Percentiles rank a stretch among this genome's conserved stretches.
Evolutionary conservation across 2,797 vertebrate species (phyloP).

Genomic region (Tangara arthus): DNA sequence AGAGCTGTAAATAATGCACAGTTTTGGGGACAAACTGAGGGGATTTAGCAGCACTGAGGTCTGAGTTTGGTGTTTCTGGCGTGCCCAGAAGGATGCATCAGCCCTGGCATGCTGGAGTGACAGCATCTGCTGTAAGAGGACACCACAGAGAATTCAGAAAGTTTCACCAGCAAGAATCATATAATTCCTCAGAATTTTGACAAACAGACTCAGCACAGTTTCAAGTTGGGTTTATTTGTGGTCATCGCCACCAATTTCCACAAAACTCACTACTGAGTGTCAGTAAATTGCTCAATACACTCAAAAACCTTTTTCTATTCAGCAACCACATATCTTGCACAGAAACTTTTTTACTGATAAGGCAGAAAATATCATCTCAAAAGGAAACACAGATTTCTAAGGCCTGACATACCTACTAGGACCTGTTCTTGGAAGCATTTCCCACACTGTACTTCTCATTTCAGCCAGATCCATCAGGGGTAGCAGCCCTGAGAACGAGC

Average conservation of each 20-base stretch:
- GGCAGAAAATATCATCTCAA: background rate
- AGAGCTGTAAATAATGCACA: rapidly evolving
- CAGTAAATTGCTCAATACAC: background rate
- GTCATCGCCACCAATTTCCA: constrained; percentile 7
- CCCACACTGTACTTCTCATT: background rate
- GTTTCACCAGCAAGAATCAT: background rate
- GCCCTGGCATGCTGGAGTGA: background rate
- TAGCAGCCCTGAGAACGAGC: background rate
- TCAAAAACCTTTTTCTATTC: background rate
- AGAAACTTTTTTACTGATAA: background rate
- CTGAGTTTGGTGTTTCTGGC: background rate
- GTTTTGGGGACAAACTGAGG: background rate
- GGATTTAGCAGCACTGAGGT: background rate
- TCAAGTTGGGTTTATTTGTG: constrained; percentile 44
- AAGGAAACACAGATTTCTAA: background rate
- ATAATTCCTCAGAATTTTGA: background rate
- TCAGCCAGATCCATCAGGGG: background rate
- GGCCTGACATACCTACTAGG: background rate
- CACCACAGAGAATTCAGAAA: background rate
- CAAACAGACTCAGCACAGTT: background rate
- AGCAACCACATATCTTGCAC: background rate
- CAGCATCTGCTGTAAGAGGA: background rate
- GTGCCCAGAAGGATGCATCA: rapidly evolving
- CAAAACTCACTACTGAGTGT: background rate
- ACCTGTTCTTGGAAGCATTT: background rate